Base-by-base conservation (phyloP, 2,888 invertebrate genomes). In the Sphaerophoria rueppellii region DNA sequence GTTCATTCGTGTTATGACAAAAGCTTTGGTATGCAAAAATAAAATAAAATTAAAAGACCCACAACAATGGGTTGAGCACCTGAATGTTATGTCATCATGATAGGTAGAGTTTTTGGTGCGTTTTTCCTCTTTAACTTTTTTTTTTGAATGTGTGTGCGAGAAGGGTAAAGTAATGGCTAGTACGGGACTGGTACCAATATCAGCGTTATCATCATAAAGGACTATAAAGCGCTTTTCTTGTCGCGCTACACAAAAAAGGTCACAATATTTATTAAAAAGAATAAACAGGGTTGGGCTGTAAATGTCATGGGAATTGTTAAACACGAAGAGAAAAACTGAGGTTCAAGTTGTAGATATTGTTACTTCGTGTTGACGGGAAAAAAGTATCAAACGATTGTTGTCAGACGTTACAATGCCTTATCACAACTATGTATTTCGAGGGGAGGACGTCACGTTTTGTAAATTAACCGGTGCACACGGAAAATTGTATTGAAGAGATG, bases 1-100 rank as follows among this genome's bases (percentile, higher is more conserved):
- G 0, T n/a, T 61, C 1, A 2, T 24, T 24, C 24, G 24, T 35
- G 48, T 63, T 63, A 63, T 63, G 46, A 48, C 63, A 48, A 34
- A 48, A 63, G 48, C 63, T 48, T 63, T 63, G 63, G 34, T 63
- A 48, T 63, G 46, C 48, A 63, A 63, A 63, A 61, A 63, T 34
- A 61, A 61, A 46, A 43, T 37, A 58, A 16, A 40, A 40, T 7
- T 16, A 16, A 50, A 50, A 16, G 43, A 6, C 9, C 9, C 7
- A 43, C 9, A 50, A 16, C 6, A 50, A 16, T 6, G 2, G 6
- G 14, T 6, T 63, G 35, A 46, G 14, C 63, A 63, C 63, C 63
- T 63, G 48, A 63, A 63, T 50, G 48, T 63, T 63, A 48, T 63
- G 6, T 55, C 80, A 74, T 80, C 69, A 63, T 70, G 69, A 74